Evolutionary conservation across 2,888 invertebrate genomes (phyloP).

Genomic region (Galerucella calmariensis): DNA sequence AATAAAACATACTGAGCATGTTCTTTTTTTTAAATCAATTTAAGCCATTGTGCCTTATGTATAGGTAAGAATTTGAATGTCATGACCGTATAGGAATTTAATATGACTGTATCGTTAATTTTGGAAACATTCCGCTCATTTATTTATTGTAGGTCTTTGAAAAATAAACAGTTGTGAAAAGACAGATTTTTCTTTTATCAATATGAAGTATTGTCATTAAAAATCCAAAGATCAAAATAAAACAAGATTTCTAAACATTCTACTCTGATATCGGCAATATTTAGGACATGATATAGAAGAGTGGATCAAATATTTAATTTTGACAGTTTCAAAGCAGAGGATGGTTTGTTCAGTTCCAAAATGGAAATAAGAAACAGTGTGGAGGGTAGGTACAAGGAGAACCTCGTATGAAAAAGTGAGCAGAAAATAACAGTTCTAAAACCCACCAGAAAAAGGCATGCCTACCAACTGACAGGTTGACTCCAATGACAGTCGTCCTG

Average conservation of each 20-base stretch:
- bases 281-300: too few relatives aligned
- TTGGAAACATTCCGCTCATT: slow-evolving; percentile 40
- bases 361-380: too few relatives aligned
- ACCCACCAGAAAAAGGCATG: too few relatives aligned
- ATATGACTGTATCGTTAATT: slow-evolving; percentile 32
- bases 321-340: too few relatives aligned
- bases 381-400: too few relatives aligned
- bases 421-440: too few relatives aligned
- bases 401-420: too few relatives aligned
- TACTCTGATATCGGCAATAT: background rate
- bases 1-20: slow-evolving; percentile 36
- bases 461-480: too few relatives aligned
- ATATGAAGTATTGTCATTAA: background rate
- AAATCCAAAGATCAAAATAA: background rate
- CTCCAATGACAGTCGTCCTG: too few relatives aligned
- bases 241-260: too few relatives aligned
- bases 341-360: too few relatives aligned
- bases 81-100: slow-evolving; percentile 26
- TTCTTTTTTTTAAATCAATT: slow-evolving; percentile 27
- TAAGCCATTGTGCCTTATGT: slow-evolving; percentile 44
- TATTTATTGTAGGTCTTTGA: slow-evolving; percentile 43
- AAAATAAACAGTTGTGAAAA: slow-evolving; percentile 43
- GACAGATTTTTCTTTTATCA: slow-evolving; percentile 1
- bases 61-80: slow-evolving; percentile 32
- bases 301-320: too few relatives aligned